Percentiles rank a stretch among this genome's conserved stretches.
Evolutionary conservation across 2,113 vertebrate species (phyloP).

Genomic region (Peromyscus leucopus): DNA sequence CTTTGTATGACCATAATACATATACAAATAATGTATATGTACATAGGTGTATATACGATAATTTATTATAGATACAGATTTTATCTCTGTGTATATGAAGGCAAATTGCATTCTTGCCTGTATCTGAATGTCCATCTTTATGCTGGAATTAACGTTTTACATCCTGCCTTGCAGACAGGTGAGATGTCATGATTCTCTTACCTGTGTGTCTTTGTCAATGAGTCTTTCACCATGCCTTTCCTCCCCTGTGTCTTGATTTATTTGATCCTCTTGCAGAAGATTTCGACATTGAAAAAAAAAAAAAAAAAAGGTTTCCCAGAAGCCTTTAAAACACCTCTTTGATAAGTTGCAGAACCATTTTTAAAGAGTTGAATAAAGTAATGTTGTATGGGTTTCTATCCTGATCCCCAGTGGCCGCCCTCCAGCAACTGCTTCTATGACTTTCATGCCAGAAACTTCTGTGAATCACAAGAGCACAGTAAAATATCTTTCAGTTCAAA

Average conservation of each 20-base stretch:
- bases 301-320: not conserved
- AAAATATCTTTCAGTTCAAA: slow-evolving; percentile 55
- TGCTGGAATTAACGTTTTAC: not conserved
- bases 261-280: slow-evolving; percentile 17
- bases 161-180: not conserved
- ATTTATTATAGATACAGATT: not conserved
- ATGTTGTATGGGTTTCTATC: slow-evolving; percentile 50
- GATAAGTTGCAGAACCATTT: slow-evolving; percentile 63
- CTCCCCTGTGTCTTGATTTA: slow-evolving; percentile 41
- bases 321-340: slow-evolving; percentile 57
- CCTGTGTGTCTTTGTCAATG: slow-evolving; percentile 33
- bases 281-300: slow-evolving; percentile 46
- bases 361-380: slow-evolving; percentile 53
- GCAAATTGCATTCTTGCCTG: not conserved
- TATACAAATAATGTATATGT: not conserved
- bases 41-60: not conserved
- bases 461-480: slow-evolving; percentile 65
- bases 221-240: not conserved
- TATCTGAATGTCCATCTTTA: not conserved
- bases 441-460: slow-evolving; percentile 75
- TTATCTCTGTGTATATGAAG: not conserved
- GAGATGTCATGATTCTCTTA: not conserved
- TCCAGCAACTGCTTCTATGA: slow-evolving; percentile 60
- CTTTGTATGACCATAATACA: not conserved
- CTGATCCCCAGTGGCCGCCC: slow-evolving; percentile 54